These are phyloP conservation scores for Tenthredo distinguenda DNA, from an alignment of 2,888 invertebrate species.

Conservation along the genomic window DNA sequence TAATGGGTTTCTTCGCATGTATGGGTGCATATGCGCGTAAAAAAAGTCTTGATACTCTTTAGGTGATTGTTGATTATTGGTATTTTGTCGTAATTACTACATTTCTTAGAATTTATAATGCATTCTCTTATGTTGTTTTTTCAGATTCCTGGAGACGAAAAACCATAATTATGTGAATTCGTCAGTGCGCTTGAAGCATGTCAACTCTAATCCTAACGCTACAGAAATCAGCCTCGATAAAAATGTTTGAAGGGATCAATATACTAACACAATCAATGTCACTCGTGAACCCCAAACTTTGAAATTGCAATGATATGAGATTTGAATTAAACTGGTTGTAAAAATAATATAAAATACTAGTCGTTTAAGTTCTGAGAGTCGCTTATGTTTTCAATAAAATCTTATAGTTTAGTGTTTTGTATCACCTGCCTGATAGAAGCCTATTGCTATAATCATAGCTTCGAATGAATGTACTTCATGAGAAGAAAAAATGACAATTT, in stretches of 20 bases:
- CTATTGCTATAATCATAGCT: neutral
- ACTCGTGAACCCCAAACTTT: neutral
- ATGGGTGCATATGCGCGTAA: slow-evolving; percentile 85
- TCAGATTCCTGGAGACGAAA: slow-evolving; percentile 16
- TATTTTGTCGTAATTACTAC: neutral
- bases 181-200: neutral
- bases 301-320: neutral
- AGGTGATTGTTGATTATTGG: neutral
- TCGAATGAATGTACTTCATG: neutral
- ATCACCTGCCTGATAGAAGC: neutral
- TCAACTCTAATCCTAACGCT: neutral
- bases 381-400: neutral
- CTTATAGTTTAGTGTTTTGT: neutral
- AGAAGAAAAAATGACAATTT: neutral
- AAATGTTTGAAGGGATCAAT: neutral
- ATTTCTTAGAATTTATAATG: neutral
- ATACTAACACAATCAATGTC: neutral
- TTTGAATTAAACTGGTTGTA: neutral
- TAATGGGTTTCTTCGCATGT: slow-evolving; percentile 84
- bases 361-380: neutral
- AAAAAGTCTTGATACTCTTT: slow-evolving; percentile 74
- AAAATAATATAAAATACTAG: neutral
- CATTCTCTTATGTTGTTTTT: slow-evolving; percentile 47
- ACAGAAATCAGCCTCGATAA: neutral
- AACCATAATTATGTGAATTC: neutral